phyloP scores from a whole-genome alignment of 1,140 invertebrate genomes.

The Cyclargus thomasi region DNA sequence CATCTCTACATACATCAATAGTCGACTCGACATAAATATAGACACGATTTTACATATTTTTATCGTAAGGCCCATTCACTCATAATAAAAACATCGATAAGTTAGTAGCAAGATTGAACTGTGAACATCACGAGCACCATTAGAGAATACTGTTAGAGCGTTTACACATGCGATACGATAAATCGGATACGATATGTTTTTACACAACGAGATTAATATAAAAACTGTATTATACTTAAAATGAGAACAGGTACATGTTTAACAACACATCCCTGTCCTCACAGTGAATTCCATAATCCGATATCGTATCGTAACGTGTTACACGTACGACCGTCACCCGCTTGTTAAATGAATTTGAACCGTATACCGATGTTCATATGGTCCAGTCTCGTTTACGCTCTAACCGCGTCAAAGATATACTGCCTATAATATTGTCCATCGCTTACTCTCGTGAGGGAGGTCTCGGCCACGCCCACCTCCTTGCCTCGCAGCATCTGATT shows the following conservation, averaged over 20 bases:
- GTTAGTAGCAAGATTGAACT: conserved; percentile 56
- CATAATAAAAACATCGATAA: conserved; percentile 33
- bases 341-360: conserved; percentile 1
- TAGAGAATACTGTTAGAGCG: conserved; percentile 20
- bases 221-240: too few species aligned
- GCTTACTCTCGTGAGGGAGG: conserved; percentile 82
- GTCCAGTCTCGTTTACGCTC: conserved; percentile 41
- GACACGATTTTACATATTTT: conserved; percentile 12
- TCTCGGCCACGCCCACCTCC: conserved; percentile 82
- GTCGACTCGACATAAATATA: conserved; percentile 11
- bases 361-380: conserved; percentile 18
- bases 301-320: background rate
- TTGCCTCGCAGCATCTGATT: conserved; percentile 80
- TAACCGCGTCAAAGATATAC: conserved; percentile 55
- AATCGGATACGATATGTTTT: too few species aligned
- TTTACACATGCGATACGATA: too few species aligned
- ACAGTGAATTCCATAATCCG: too few species aligned
- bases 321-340: background rate
- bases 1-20: conserved; percentile 9
- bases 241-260: too few species aligned
- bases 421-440: conserved; percentile 40
- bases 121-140: conserved; percentile 20
- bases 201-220: too few species aligned
- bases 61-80: conserved; percentile 19
- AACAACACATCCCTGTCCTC: too few species aligned